Percentiles rank a stretch among this genome's conserved stretches.
Conservation (phyloP, 2,888 invertebrate genomes). For the Acanthosepion lycidas region DNA sequence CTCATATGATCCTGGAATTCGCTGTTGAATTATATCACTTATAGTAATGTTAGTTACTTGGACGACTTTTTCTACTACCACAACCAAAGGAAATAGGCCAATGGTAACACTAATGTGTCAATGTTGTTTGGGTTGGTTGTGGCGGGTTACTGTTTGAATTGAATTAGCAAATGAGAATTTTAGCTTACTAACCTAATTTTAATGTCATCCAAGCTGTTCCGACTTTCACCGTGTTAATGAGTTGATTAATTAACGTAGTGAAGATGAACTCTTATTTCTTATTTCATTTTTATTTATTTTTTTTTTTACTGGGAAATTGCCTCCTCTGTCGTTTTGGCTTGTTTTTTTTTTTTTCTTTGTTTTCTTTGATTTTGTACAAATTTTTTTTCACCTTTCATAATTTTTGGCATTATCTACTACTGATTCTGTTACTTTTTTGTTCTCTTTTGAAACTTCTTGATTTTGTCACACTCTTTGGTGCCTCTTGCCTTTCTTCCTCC, state of each 20-base stretch:
- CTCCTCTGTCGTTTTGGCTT: neutral
- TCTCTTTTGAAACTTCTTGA: neutral
- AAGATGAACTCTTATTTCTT: neutral
- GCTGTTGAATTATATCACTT: too few relatives aligned
- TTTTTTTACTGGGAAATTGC: too few relatives aligned
- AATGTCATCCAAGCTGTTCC: neutral
- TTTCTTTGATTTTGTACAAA: neutral
- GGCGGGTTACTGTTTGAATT: neutral
- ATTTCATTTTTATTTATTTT: too few relatives aligned
- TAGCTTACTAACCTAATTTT: neutral
- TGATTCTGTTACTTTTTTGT: neutral
- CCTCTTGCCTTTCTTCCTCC: neutral
- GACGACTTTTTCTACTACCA: neutral
- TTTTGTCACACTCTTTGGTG: neutral
- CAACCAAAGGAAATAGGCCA: neutral
- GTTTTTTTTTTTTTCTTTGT: neutral
- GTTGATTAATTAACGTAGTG: neutral
- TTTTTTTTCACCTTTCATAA: neutral
- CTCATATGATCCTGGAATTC: too few relatives aligned
- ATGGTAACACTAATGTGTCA: neutral
- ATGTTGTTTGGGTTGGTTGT: neutral
- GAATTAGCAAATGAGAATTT: slow-evolving; percentile 3
- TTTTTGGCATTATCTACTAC: too few relatives aligned
- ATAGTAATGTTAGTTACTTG: too few relatives aligned
- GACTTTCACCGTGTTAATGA: neutral